phyloP scores from a whole-genome alignment of 2,888 invertebrate genomes.

The Rhodophaea formosa region DNA sequence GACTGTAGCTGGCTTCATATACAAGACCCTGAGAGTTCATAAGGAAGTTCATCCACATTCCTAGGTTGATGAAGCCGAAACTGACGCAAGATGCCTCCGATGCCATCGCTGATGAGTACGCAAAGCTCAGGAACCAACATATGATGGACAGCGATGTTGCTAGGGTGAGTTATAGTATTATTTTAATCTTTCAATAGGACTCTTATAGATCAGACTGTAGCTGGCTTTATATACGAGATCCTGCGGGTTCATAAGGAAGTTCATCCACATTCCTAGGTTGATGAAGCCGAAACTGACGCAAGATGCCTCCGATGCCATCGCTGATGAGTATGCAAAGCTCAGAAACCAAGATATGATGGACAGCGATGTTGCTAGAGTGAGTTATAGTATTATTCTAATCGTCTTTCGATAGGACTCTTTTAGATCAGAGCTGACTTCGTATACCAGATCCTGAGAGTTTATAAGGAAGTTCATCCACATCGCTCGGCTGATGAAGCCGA shows the following conservation, averaged over 20 bases:
- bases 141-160: constrained; percentile 92
- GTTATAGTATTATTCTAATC: no score
- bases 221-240: no score
- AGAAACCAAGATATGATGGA: constrained; percentile 93
- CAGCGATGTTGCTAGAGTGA: constrained; percentile 93
- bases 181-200: no score
- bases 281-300: constrained; percentile 95
- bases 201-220: no score
- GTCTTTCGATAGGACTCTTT: no score
- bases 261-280: constrained; percentile 96
- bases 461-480: constrained; percentile 98
- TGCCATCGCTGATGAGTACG: constrained; percentile 96
- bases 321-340: constrained; percentile 96
- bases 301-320: constrained; percentile 93
- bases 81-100: constrained; percentile 94
- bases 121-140: constrained; percentile 94
- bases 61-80: constrained; percentile 95
- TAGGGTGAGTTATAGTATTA: constrained; percentile 85
- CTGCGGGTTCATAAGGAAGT: constrained; percentile 97
- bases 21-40: constrained; percentile 96
- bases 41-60: constrained; percentile 98
- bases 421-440: no score
- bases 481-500: constrained; percentile 96
- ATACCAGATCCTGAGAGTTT: constrained; percentile 95
- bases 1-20: no score